Conservation (phyloP, 2,888 invertebrate species). For the Conchocele bisecta region DNA sequence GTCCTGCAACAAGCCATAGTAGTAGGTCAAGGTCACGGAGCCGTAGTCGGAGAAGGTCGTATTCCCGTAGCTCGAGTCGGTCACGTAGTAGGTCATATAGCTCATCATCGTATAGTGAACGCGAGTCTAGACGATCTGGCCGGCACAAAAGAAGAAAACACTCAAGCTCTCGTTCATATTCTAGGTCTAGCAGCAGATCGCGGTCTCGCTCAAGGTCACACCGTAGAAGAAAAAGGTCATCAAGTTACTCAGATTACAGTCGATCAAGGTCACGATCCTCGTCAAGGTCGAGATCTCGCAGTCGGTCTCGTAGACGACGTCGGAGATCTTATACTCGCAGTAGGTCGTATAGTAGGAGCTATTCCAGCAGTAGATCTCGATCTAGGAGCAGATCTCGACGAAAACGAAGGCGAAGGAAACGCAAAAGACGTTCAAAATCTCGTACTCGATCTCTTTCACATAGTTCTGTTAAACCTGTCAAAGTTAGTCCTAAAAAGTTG, state of each 20-base stretch:
- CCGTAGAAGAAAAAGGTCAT: constrained; percentile 58
- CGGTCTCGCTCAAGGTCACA: constrained; percentile 68
- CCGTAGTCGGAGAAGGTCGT: constrained; percentile 47
- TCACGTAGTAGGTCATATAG: constrained; percentile 67
- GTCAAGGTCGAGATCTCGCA: constrained; percentile 64
- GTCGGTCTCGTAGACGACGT: constrained; percentile 63
- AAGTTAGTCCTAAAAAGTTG: constrained; percentile 39
- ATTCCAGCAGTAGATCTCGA: constrained; percentile 60
- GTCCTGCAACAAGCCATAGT: constrained; percentile 54
- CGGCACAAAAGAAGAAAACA: constrained; percentile 61
- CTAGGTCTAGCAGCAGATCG: constrained; percentile 69
- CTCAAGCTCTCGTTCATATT: constrained; percentile 67
- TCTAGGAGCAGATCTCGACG: constrained; percentile 50
- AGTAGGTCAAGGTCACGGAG: constrained; percentile 55
- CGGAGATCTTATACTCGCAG: constrained; percentile 69
- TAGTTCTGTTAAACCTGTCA: constrained; percentile 14
- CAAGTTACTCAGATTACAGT: constrained; percentile 64
- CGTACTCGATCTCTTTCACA: constrained; percentile 39
- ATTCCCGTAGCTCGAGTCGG: constrained; percentile 58
- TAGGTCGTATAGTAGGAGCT: constrained; percentile 60
- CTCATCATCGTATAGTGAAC: constrained; percentile 61
- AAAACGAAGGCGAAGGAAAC: constrained; percentile 41
- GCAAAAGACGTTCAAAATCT: constrained; percentile 40
- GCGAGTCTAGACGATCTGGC: constrained; percentile 59
- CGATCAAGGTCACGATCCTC: constrained; percentile 60